Evolutionary conservation across 2,113 vertebrate species (phyloP), one percentile per base, ranked within the genome.

Genomic region (human): DNA sequence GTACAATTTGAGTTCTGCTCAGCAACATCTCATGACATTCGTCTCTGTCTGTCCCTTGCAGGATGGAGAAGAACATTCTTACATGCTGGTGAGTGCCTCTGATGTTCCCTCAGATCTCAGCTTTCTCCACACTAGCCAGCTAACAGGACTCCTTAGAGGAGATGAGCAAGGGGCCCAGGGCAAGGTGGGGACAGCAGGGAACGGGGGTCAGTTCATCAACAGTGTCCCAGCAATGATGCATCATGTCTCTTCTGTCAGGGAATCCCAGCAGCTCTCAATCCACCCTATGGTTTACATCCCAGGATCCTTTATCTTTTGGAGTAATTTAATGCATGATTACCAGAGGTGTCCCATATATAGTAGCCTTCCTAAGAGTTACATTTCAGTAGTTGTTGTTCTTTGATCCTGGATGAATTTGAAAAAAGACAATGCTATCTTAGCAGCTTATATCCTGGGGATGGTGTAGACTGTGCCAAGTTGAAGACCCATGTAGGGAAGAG

Each of bases 31-130:
- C 30, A 32, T 35, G 57, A 61, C 3, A 17, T 43, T 97, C 38
- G 48, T 66, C 8, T 92, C 73, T 96, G 43, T 78, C 57, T 96
- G 76, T 97, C 87, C 52, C 61, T 90, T 96, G 61, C 91, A 98
- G 97, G 89, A 35, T 96, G 97, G 98, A 97, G 97, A 93, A 94
- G 96, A 89, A 92, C 52, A 43, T 91, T 97, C 55, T 27, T 98
- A 48, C 82, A 97, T 50, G 98, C 97, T 0, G 97, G 97, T 98
- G 79, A 98, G 98, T 20, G 0, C 16, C 50, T 30, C 61, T 40
- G 32, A 48, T 38, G 0, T 32, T 27, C 72, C 78, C 84, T 73
- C 23, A 22, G 12, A 45, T 11, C 38, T 22, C 45, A 66, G 38
- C 38, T 45, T 61, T 66, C 64, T 61, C 16, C 76, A 40, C 12